These are phyloP conservation scores for Turnix velox DNA, from an alignment of 2,113 vertebrate species.

Conservation along the genomic window DNA sequence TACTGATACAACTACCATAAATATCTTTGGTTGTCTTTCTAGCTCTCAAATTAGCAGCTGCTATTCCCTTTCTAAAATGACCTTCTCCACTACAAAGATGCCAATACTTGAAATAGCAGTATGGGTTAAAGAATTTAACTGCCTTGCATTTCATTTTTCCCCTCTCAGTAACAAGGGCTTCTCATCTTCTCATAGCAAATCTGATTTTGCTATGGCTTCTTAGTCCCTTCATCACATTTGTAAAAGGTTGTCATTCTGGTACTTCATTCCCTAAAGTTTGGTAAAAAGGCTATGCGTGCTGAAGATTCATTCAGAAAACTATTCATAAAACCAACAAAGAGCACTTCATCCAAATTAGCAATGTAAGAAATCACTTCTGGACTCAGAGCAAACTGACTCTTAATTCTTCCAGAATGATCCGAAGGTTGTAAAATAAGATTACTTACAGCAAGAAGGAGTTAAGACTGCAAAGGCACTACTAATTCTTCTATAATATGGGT, in stretches of 20 bases:
- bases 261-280: not conserved
- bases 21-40: slow-evolving; percentile 24
- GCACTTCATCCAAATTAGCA: not conserved
- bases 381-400: not conserved
- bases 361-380: not conserved
- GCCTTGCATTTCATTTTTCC: not conserved
- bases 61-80: slow-evolving; percentile 30
- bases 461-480: not conserved
- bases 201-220: not conserved
- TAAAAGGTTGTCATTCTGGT: not conserved
- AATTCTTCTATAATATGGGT: not conserved
- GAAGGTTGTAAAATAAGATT: not conserved
- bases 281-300: not conserved
- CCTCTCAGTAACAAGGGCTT: not conserved
- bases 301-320: not conserved
- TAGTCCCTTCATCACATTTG: not conserved
- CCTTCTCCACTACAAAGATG: slow-evolving; percentile 1
- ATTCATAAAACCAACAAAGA: not conserved
- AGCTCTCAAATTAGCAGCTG: slow-evolving; percentile 52
- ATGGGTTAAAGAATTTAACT: not conserved
- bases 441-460: not conserved
- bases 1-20: slow-evolving; percentile 25
- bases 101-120: slow-evolving; percentile 3
- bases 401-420: not conserved
- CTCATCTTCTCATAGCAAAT: not conserved